Evolutionary conservation across 2,797 vertebrate genomes (phyloP).

Genomic region (Stomatorhinus walkeri): DNA sequence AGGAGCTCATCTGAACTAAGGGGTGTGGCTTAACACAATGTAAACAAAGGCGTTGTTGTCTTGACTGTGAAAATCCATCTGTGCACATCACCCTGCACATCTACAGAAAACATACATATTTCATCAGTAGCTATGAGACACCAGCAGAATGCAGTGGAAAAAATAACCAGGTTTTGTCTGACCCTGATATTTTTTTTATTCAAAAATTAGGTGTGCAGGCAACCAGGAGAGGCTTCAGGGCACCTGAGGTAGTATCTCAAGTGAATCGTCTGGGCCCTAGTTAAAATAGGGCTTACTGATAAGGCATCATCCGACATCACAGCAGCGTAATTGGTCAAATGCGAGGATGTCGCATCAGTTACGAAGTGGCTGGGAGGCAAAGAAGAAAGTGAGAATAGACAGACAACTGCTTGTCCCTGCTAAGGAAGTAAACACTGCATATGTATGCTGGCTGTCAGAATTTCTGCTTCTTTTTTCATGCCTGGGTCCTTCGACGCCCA

Average conservation of each 20-base stretch:
- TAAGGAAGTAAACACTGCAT: neutral
- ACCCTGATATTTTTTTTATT: conserved; percentile 41
- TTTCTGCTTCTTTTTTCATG: neutral
- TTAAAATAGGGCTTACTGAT: conserved; percentile 43
- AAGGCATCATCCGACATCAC: conserved; percentile 9
- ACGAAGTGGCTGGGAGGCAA: neutral
- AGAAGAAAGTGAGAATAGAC: neutral
- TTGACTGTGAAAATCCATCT: conserved; percentile 57
- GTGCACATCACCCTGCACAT: conserved; percentile 20
- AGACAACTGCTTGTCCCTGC: neutral
- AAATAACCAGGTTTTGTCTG: conserved; percentile 34
- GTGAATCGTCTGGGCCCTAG: conserved; percentile 34
- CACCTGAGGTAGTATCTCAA: conserved; percentile 27
- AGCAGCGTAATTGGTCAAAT: conserved; percentile 46
- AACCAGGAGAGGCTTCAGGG: conserved; percentile 28
- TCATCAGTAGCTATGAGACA: neutral
- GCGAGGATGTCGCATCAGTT: conserved; percentile 37
- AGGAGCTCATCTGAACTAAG: neutral
- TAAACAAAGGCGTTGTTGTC: conserved; percentile 65
- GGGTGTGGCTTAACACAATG: conserved; percentile 57
- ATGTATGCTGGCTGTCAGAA: neutral
- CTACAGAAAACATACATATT: neutral
- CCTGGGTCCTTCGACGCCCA: neutral
- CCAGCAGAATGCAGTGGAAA: neutral
- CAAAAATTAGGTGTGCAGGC: conserved; percentile 34